Evolutionary conservation across 1,140 invertebrate genomes (phyloP), one percentile per base, ranked within the genome.

Genomic region (Atta colombica): DNA sequence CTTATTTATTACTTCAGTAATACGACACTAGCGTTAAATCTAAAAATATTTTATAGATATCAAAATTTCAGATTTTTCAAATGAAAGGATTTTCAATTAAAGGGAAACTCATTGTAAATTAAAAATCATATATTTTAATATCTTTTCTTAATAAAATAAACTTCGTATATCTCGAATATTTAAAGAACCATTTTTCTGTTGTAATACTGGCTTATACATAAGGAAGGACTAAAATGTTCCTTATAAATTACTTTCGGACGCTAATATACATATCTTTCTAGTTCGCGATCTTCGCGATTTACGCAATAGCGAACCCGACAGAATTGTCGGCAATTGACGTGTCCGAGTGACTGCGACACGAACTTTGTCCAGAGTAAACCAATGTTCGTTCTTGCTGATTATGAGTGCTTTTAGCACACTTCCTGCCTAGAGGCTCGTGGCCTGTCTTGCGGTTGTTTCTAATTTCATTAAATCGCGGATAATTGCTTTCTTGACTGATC

Each of bases 261-360:
- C 39, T 10, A 45, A 8, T 45, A 10, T 45, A 45, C 39, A 8
- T 45, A 31, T 74, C 53, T 72, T 31, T 18, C 16, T 53, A 49
- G 18, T 3, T 60, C 16, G 25, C n/a, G 82, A 12, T 60, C 58
- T 39, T 53, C 12, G 16, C n/a, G 16, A 31, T 31, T 80, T 49
- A 28, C 25, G 49, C 81, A 88, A 87, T 81, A 12, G 39, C 55
- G 39, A 77, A 75, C 68, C 85, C 88, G 72, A 72, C 82, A 86
- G 21, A 88, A 92, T 92, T 90, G 81, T 75, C 86, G 82, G 39
- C 89, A 85, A 92, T 92, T 89, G 90, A 88, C 88, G 71, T 53
- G 77, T 77, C 51, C 66, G 86, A 82, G 81, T 77, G 74, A 92
- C 90, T 55, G 65, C 85, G 80, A 91, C 65, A 71, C 87, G 89